phyloP scores from a whole-genome alignment of 2,888 invertebrate genomes.

The Vanessa cardui region DNA sequence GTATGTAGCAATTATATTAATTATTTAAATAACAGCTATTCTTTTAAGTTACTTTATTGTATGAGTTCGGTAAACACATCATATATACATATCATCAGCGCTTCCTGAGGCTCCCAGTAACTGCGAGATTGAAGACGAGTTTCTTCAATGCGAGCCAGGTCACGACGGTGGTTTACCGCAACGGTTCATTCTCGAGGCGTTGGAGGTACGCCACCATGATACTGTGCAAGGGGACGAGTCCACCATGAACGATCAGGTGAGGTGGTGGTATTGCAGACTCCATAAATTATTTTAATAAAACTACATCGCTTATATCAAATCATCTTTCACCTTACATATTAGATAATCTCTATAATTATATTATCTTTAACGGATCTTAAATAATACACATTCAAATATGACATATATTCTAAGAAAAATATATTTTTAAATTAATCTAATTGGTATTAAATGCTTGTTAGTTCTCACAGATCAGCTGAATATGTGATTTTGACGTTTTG shows the following conservation, averaged over 20 bases:
- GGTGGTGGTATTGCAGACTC: slow-evolving; percentile 40
- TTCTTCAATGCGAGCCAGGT: slow-evolving; percentile 88
- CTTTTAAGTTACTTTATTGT: no score
- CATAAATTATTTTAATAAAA: background rate
- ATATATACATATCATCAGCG: slow-evolving; percentile 69
- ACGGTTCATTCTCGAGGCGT: slow-evolving; percentile 91
- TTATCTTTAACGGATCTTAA: no score
- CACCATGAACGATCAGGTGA: slow-evolving; percentile 86
- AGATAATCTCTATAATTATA: no score
- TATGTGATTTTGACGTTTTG: no score
- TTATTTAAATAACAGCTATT: no score
- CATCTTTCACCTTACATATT: no score
- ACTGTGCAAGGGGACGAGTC: slow-evolving; percentile 83
- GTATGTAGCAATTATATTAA: no score
- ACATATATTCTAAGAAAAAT: background rate
- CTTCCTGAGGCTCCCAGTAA: slow-evolving; percentile 89
- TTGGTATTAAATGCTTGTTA: no score
- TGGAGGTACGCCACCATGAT: slow-evolving; percentile 84
- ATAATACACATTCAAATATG: no score
- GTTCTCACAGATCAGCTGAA: no score
- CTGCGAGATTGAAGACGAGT: slow-evolving; percentile 88
- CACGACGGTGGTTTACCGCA: slow-evolving; percentile 92
- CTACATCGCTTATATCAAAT: background rate
- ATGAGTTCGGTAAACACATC: no score
- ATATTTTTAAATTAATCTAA: no score